Percentiles rank a stretch among this genome's conserved stretches.
Conservation (phyloP, 2,888 invertebrate species). For the Ypsolopha scabrella region DNA sequence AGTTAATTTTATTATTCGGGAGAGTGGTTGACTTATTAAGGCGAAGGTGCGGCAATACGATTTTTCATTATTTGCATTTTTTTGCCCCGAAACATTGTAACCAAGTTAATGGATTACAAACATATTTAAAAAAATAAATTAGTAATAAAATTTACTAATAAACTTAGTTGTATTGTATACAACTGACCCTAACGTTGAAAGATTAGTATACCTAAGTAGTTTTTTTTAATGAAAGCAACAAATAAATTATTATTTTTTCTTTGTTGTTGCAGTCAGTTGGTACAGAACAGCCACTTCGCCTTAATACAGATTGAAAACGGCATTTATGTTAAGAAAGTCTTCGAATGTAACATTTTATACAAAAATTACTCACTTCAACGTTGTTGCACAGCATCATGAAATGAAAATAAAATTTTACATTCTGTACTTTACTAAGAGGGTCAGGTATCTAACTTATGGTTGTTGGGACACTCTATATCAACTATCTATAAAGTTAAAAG, state of each 20-base stretch:
- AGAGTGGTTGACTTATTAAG: not conserved
- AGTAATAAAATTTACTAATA: too few relatives aligned
- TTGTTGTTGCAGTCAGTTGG: not conserved
- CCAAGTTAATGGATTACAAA: too few relatives aligned
- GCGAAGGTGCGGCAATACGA: not conserved
- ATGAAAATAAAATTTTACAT: slow-evolving; percentile 11
- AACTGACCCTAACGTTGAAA: too few relatives aligned
- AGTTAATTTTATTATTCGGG: not conserved
- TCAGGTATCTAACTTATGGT: slow-evolving; percentile 43
- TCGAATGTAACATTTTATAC: slow-evolving; percentile 16
- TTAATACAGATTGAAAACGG: slow-evolving; percentile 16
- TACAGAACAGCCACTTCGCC: not conserved
- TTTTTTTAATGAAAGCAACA: not conserved
- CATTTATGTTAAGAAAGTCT: slow-evolving; percentile 36
- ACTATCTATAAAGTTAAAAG: not conserved
- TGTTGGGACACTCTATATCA: slow-evolving; percentile 27
- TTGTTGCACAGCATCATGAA: too few relatives aligned
- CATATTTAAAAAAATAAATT: too few relatives aligned
- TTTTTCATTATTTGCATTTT: slow-evolving; percentile 1
- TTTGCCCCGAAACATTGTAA: too few relatives aligned
- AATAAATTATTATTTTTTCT: slow-evolving; percentile 9
- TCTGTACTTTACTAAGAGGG: slow-evolving; percentile 20
- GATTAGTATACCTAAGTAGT: too few relatives aligned
- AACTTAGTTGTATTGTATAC: too few relatives aligned
- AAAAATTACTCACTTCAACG: too few relatives aligned